Evolutionary conservation across 2,113 vertebrate species (phyloP), one percentile per base, ranked within the genome.

Genomic region (Gymnarchus niloticus): DNA sequence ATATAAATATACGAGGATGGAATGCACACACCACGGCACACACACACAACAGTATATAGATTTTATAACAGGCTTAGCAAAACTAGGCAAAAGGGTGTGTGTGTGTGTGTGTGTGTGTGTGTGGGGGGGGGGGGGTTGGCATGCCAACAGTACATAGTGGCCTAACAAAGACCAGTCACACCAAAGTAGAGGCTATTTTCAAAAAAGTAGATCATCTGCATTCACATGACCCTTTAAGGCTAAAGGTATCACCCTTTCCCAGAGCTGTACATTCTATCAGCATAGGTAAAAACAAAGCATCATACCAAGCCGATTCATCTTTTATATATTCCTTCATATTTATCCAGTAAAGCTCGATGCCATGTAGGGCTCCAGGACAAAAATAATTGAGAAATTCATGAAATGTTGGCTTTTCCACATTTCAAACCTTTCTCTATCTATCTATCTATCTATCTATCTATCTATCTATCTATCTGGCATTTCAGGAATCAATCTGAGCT

Each of bases 11-110:
- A 6, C 4, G 65, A 73, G 41, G n/a, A 37, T 37, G 10, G 19
- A 12, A 54, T 17, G 19, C 52, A 54, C 33, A 73, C 14, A 73
- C 1, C 41, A 28, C 33, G 33, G 28, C 65, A 81, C 48, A 81
- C 23, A 81, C 46, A 49, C 48, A 49, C 12, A 57, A 21, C 6
- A 6, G 23, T 51, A 49, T 8, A 51, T 1, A 49, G 48, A 81
- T 81, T 81, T 81, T 81, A 51, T 44, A 49, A 49, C 4, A 81
- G 77, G 77, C 77, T 80, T 80, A 28, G 48, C 8, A 51, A 49
- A 80, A 80, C 0, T 4, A n/a, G 48, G 48, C 19, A 80, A 80
- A 80, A n/a, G n/a, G n/a, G n/a, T n/a, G 2, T 12, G 56, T 57
- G 56, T 17, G 56, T 10, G 12, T 17, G 56, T 21, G 1, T 57